A percentile compares a stretch with the other conserved stretches of the same genome.
These are phyloP conservation scores for Crotalus viridis DNA, from an alignment of 2,113 vertebrate genomes.

Conservation along the genomic window DNA sequence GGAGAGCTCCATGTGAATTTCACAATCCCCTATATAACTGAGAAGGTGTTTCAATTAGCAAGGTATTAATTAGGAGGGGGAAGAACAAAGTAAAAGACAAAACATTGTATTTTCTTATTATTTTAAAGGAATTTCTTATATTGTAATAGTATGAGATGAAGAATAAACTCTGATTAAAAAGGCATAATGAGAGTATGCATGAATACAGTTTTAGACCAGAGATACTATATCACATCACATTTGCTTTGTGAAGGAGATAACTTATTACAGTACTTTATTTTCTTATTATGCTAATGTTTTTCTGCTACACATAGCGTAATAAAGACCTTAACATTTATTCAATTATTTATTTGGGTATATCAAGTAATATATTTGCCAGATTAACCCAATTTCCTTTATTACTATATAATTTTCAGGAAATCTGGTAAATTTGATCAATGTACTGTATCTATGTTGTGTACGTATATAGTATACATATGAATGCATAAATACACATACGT, in stretches of 20 bases:
- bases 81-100: background rate
- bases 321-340: background rate
- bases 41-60: slow-evolving; percentile 45
- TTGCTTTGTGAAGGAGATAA: background rate
- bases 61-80: background rate
- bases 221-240: background rate
- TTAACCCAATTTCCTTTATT: background rate
- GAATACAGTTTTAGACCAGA: background rate
- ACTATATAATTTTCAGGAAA: background rate
- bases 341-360: background rate
- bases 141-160: background rate
- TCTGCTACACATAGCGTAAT: background rate
- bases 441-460: background rate
- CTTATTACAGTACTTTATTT: background rate
- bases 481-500: background rate
- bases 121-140: background rate
- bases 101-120: background rate
- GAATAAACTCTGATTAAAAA: background rate
- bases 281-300: background rate
- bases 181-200: background rate
- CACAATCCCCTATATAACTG: slow-evolving; percentile 89
- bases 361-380: background rate
- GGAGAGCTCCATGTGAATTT: slow-evolving; percentile 86
- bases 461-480: background rate
- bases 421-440: background rate